phyloP scores from a whole-genome alignment of 2,113 vertebrate genomes.

The Pygoscelis adeliae region DNA sequence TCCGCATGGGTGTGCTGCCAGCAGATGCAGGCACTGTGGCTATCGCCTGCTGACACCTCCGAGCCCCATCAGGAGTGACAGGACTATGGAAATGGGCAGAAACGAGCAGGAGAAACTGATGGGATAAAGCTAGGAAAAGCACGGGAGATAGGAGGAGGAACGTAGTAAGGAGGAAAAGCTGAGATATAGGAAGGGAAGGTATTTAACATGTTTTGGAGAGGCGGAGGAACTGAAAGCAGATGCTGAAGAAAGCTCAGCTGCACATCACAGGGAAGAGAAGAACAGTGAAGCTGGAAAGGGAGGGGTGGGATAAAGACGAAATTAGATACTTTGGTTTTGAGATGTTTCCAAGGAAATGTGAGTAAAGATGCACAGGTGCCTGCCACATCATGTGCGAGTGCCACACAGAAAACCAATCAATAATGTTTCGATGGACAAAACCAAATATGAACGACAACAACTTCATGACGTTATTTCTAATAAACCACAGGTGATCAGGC shows the following conservation, averaged over 20 bases:
- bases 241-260: not conserved
- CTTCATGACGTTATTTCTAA: not conserved
- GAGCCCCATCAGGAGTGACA: not conserved
- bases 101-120: not conserved
- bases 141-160: not conserved
- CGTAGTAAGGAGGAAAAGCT: not conserved
- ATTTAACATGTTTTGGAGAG: not conserved
- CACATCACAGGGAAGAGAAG: not conserved
- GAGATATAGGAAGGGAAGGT: not conserved
- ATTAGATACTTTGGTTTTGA: not conserved
- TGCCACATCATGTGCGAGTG: not conserved
- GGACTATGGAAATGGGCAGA: not conserved
- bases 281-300: not conserved
- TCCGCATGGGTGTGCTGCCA: rapidly evolving
- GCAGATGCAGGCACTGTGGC: not conserved
- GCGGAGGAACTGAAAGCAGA: not conserved
- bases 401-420: not conserved
- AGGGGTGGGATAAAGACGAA: not conserved
- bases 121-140: not conserved
- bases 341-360: not conserved
- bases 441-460: not conserved
- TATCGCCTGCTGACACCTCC: not conserved
- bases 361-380: not conserved
- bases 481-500: not conserved
- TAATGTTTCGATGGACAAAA: not conserved